Percentiles rank a stretch among this genome's conserved stretches.
Evolutionary conservation across 2,797 vertebrate genomes (phyloP).

Genomic region (Eleutherodactylus coqui): DNA sequence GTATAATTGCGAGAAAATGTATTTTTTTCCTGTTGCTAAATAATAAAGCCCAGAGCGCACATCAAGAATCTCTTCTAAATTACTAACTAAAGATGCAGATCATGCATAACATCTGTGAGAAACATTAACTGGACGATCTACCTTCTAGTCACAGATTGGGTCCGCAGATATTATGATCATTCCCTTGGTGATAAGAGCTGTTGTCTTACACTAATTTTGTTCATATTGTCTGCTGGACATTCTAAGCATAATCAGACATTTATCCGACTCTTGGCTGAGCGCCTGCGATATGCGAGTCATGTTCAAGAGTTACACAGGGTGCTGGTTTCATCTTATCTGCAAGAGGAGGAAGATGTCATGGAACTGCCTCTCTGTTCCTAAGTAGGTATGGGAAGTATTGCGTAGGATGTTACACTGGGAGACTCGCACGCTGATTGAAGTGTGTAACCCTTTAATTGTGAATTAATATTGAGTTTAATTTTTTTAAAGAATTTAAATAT

Average conservation of each 20-base stretch:
- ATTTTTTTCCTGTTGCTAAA: background rate
- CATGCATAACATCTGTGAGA: constrained; percentile 5
- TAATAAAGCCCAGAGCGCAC: background rate
- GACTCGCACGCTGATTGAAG: too few species aligned
- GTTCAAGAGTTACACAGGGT: background rate
- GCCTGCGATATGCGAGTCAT: background rate
- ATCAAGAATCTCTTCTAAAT: constrained; percentile 7
- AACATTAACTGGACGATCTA: background rate
- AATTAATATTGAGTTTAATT: too few species aligned
- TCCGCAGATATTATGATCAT: background rate
- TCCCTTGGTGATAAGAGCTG: constrained; percentile 3
- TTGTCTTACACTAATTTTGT: constrained; percentile 1
- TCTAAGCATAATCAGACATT: background rate
- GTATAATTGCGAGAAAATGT: too few species aligned
- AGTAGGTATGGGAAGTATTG: too few species aligned
- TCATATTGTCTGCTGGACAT: constrained; percentile 1
- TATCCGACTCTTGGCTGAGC: background rate
- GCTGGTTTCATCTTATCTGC: background rate
- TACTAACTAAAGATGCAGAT: background rate
- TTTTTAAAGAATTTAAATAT: too few species aligned
- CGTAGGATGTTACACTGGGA: too few species aligned
- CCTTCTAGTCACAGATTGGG: background rate
- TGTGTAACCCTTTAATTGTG: too few species aligned
- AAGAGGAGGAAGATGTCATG: background rate
- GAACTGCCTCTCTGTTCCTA: too few species aligned